Evolutionary conservation across 2,888 invertebrate genomes (phyloP), one percentile per base, ranked within the genome.

Genomic region (Micropterix aruncella): DNA sequence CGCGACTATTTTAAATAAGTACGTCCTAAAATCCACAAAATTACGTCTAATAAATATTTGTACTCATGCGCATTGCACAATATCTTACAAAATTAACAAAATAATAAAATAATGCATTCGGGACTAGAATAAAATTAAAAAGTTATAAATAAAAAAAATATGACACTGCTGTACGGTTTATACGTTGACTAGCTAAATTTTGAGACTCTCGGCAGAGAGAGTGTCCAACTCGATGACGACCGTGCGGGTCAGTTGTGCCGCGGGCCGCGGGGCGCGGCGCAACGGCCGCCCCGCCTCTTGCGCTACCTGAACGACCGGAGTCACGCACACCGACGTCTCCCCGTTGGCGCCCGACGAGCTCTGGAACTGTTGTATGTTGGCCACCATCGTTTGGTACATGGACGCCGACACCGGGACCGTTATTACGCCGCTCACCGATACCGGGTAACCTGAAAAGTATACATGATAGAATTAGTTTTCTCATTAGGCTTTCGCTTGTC

Each of bases 331-430:
- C 40, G 81, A 80, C n/a, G n/a, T n/a, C 12, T 27, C 27, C 12
- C 27, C 27, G 27, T 27, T 27, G 27, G 27, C 27, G 56, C 85
- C 87, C 62, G 89, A 88, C 54, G 77, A 76, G 52, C 74, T 76
- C 55, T 80, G 79, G 52, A 85, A 73, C 59, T 80, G 79, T 62
- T 87, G 85, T 62, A 91, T 88, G 63, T 87, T 87, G 45, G 92
- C 89, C 60, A 93, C 87, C 76, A 94, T 92, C 47, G 91, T 89
- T 70, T 95, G 94, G 73, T 95, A 95, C 85, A 95, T 91, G 49
- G 91, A 89, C 46, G 89, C 87, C 38, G 90, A 87, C 50, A 95
- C 91, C 45, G 95, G 95, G 55, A 95, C 89, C 44, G 94, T 92
- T 61, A 95, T 92, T 70, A 95, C 92, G 48, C 93, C 93, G 56